These are phyloP conservation scores for Sceloporus tristichus DNA, from an alignment of 2,113 vertebrate species.

Conservation along the genomic window DNA sequence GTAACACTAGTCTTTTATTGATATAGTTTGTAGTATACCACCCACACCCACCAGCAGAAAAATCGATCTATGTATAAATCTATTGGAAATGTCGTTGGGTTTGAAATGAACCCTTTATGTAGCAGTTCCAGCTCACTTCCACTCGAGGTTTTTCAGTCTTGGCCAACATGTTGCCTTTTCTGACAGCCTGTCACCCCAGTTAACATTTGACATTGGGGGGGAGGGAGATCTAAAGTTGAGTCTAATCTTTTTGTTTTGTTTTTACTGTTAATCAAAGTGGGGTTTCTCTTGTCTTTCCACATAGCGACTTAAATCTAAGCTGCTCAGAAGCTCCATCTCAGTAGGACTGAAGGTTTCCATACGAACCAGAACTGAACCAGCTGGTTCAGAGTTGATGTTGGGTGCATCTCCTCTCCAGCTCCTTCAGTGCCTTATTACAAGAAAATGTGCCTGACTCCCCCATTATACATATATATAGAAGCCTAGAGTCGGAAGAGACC, in stretches of 20 bases:
- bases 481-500: too few species aligned
- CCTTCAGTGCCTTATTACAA: too few species aligned
- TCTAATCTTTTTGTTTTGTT: background rate
- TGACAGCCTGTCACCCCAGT: background rate
- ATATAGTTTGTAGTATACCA: conserved; percentile 50
- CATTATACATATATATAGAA: too few species aligned
- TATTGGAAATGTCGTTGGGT: conserved; percentile 26
- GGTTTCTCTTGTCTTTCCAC: background rate
- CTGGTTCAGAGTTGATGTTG: background rate
- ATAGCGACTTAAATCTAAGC: background rate
- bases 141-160: background rate
- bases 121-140: background rate
- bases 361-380: conserved; percentile 15
- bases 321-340: background rate
- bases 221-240: too few species aligned
- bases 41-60: conserved; percentile 34
- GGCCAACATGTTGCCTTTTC: background rate
- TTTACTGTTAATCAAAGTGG: too few species aligned
- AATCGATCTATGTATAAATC: conserved; percentile 54
- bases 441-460: too few species aligned
- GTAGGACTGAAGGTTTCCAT: conserved; percentile 5
- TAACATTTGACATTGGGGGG: background rate
- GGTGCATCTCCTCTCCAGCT: too few species aligned
- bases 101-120: conserved; percentile 15
- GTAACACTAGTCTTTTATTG: conserved; percentile 46